Conservation (phyloP, 1,140 invertebrate species). For the Palaemon carinicauda region DNA sequence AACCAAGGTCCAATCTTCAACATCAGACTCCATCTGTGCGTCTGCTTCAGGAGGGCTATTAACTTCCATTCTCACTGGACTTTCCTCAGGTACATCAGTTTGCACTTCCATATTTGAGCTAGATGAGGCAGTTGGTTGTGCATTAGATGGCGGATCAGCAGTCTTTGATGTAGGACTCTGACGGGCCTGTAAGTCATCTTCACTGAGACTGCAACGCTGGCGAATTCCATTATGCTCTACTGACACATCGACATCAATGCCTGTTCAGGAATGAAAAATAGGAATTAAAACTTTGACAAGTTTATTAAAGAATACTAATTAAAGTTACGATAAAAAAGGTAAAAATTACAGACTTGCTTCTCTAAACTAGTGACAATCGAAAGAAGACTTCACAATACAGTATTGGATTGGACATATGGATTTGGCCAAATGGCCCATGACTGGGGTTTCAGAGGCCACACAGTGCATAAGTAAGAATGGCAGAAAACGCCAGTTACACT, state of each 20-base stretch:
- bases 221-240: slow-evolving; percentile 50
- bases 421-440: no score
- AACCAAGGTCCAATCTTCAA: slow-evolving; percentile 60
- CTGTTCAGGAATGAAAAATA: not conserved
- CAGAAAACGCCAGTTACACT: no score
- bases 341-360: no score
- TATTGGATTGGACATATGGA: no score
- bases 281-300: no score
- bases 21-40: slow-evolving; percentile 6
- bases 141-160: not conserved
- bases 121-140: not conserved
- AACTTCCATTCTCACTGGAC: slow-evolving; percentile 20
- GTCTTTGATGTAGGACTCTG: not conserved
- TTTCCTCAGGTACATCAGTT: not conserved
- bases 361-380: no score
- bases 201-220: slow-evolving; percentile 34
- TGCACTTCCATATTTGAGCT: slow-evolving; percentile 43
- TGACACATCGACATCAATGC: slow-evolving; percentile 44
- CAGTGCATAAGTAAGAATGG: no score
- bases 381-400: no score
- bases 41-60: slow-evolving; percentile 11
- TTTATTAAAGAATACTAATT: no score
- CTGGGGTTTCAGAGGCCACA: no score
- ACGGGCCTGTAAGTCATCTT: not conserved
- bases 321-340: no score